phyloP scores from a whole-genome alignment of 2,797 vertebrate genomes.

The Esox masquinongy region DNA sequence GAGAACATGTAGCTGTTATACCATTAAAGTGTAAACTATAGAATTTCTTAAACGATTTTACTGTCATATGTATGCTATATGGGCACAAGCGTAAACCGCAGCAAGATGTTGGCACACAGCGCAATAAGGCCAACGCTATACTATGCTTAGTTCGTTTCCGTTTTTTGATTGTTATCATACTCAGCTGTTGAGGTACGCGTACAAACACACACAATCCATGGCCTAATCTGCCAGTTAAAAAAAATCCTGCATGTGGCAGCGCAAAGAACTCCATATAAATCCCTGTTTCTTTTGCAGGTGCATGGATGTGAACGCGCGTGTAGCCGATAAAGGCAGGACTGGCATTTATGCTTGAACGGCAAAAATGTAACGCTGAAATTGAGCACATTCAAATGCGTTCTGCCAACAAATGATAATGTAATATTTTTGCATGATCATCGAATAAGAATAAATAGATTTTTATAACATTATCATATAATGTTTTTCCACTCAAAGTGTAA shows the following conservation, averaged over 20 bases:
- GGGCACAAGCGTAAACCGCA: too few species aligned
- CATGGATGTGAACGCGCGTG: background rate
- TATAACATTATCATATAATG: background rate
- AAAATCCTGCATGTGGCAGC: constrained; percentile 15
- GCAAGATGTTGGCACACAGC: too few species aligned
- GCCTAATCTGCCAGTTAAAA: background rate
- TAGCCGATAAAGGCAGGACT: background rate
- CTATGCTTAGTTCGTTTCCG: background rate
- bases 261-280: background rate
- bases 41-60: too few species aligned
- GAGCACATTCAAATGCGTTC: background rate
- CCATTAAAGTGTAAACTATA: too few species aligned
- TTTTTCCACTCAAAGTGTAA: background rate
- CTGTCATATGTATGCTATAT: too few species aligned
- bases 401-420: background rate
- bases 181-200: constrained; percentile 2
- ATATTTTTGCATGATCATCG: background rate
- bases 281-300: background rate
- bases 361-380: background rate
- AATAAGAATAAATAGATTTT: background rate
- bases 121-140: background rate
- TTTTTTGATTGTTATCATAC: background rate
- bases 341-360: background rate
- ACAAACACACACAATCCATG: background rate
- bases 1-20: too few species aligned